phyloP scores from a whole-genome alignment of 2,888 invertebrate species.

The Ectropis crepuscularia region DNA sequence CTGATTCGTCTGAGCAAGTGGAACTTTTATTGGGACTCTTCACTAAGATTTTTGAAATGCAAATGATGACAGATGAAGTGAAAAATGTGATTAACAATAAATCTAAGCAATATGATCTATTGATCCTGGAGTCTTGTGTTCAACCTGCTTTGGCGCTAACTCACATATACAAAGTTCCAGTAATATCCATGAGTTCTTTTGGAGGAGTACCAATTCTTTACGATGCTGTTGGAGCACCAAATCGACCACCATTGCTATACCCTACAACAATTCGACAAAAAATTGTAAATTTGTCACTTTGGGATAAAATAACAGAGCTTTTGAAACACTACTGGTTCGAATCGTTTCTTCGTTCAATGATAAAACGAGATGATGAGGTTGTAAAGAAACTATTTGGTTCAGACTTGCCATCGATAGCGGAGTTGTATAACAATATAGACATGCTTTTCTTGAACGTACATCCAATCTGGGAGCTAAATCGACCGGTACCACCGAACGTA shows the following conservation, averaged over 20 bases:
- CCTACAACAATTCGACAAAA: too few species aligned
- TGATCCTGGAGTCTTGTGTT: slow-evolving; percentile 10
- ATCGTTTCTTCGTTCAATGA: neutral
- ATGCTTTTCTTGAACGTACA: slow-evolving; percentile 45
- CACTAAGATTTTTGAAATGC: slow-evolving; percentile 13
- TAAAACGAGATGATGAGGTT: slow-evolving; percentile 1
- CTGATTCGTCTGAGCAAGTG: slow-evolving; percentile 3
- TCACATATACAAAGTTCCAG: slow-evolving; percentile 2
- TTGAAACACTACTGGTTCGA: slow-evolving; percentile 7
- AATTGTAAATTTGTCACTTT: slow-evolving; percentile 11
- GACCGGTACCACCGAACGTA: slow-evolving; percentile 48
- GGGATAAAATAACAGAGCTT: slow-evolving; percentile 19
- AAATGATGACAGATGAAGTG: slow-evolving; percentile 17
- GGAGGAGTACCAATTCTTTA: neutral
- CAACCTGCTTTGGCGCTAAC: neutral
- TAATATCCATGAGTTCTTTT: neutral
- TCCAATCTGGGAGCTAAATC: slow-evolving; percentile 50
- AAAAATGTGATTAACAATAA: slow-evolving; percentile 8
- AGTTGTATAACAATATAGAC: slow-evolving; percentile 33
- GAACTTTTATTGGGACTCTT: neutral
- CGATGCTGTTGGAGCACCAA: neutral
- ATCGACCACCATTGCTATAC: too few species aligned
- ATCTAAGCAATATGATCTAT: slow-evolving; percentile 6
- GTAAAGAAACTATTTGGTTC: slow-evolving; percentile 27
- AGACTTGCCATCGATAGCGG: slow-evolving; percentile 16